A percentile compares a stretch with the other conserved stretches of the same genome.
Conservation (phyloP, 1,140 invertebrate species). For the Saccostrea cuccullata region DNA sequence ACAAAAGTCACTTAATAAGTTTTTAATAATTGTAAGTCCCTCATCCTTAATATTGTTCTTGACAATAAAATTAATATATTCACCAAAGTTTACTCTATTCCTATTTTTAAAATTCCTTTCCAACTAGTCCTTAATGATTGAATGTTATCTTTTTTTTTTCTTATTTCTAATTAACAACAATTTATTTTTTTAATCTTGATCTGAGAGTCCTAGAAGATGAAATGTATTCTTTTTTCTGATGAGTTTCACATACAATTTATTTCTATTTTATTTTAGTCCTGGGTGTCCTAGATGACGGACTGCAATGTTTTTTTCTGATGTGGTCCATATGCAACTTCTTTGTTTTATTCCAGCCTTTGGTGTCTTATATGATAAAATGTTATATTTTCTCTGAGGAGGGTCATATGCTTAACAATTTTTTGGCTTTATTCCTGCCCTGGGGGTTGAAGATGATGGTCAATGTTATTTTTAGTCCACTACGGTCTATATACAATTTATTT, state of each 20-base stretch:
- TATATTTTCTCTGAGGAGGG: neutral
- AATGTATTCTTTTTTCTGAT: constrained; percentile 13
- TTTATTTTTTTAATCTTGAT: neutral
- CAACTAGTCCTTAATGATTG: neutral
- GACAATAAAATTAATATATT: no score
- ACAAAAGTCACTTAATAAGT: no score
- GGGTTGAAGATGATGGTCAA: neutral
- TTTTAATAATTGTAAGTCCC: no score
- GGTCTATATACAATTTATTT: neutral
- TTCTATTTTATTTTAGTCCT: neutral
- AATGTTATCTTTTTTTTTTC: neutral
- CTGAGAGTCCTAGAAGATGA: neutral
- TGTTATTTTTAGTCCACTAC: neutral
- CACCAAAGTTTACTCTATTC: neutral
- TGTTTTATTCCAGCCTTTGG: neutral
- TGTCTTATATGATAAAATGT: constrained; percentile 2
- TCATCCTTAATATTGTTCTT: no score
- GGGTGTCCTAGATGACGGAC: constrained; percentile 8
- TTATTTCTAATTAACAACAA: neutral
- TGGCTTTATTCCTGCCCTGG: neutral
- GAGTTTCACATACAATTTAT: neutral
- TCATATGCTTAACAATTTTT: neutral
- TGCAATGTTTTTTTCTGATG: neutral
- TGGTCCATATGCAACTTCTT: neutral
- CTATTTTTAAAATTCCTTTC: neutral